Evolutionary conservation across 2,113 vertebrate species (phyloP).

Genomic region (Eclectus roratus): DNA sequence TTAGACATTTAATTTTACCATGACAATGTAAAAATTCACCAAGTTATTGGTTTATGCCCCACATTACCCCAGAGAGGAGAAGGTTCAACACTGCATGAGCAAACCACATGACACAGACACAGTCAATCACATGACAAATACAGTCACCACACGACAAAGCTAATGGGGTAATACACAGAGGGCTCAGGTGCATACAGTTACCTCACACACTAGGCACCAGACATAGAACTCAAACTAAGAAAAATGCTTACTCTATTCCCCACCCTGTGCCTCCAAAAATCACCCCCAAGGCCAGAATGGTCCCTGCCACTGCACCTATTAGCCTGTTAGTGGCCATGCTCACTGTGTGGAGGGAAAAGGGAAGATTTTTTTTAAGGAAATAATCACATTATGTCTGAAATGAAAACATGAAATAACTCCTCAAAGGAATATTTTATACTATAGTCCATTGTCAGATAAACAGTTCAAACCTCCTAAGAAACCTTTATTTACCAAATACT

Average conservation of each 20-base stretch:
- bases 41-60: constrained; percentile 81
- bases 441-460: not conserved
- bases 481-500: not conserved
- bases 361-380: constrained; percentile 73
- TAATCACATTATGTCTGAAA: constrained; percentile 59
- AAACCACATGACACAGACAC: constrained; percentile 90
- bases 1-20: constrained; percentile 31
- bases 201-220: constrained; percentile 89
- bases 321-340: constrained; percentile 99
- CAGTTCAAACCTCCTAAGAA: not conserved
- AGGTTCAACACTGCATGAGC: constrained; percentile 89
- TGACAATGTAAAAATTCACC: constrained; percentile 54
- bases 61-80: constrained; percentile 97
- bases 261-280: constrained; percentile 99
- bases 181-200: constrained; percentile 74
- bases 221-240: constrained; percentile 88
- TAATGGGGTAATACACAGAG: constrained; percentile 83
- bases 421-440: constrained; percentile 28
- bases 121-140: constrained; percentile 88
- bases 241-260: constrained; percentile 99
- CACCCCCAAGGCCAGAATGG: constrained; percentile 99
- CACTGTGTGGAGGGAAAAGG: constrained; percentile 98
- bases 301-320: constrained; percentile 99
- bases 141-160: constrained; percentile 86
- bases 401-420: constrained; percentile 47